Base-by-base conservation (phyloP, 2,797 vertebrate species). In the Intellagama lesueurii region DNA sequence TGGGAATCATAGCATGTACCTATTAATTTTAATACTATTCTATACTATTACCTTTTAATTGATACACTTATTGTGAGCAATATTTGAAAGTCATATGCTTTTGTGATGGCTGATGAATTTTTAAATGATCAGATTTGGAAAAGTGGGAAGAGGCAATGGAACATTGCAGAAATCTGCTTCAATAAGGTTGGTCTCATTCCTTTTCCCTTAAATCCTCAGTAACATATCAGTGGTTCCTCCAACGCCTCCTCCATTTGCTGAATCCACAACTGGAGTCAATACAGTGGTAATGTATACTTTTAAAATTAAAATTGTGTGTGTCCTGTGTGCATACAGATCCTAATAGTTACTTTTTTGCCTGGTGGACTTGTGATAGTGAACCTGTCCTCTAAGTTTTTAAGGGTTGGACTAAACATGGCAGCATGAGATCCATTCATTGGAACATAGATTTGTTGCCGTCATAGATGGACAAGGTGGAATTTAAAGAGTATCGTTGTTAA, bases 211-310 rank as follows among this genome's bases (percentile, higher is more conserved):
- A 66, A 91, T 87, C 93, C 88, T 94, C 81, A 99, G 98, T 95
- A 95, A 97, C 60, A 98, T 99, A 92, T 97, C 98, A 1, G 94
- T 99, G 0, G 97, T 99, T 11, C 98, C 98, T 90, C 98, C 98
- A 0, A 99, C 98, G 28, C 98, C 99, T 30, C 98, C 98, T 24
- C 98, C 98, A 5, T 94, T 97, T 93, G 78, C 95, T 30, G 97
- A 98, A 28, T 91, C 92, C 68, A 16, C 94, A 2, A 90, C 93
- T 19, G 90, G 94, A 78, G 80, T 88, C 93, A 95, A 88, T 81
- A n/a, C 88, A 40, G 92, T 78, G 97, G 98, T 98, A 97, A 97
- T 22, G 87, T 93, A 90, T 3, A 0, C 0, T 32, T 72, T 28
- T 47, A 68, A 49, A 56, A 56, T 56, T 12, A 16, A 14, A 22